Percentiles rank a stretch among this genome's conserved stretches.
Evolutionary conservation across 2,888 invertebrate species (phyloP).

Genomic region (Agrilus cyanescens): DNA sequence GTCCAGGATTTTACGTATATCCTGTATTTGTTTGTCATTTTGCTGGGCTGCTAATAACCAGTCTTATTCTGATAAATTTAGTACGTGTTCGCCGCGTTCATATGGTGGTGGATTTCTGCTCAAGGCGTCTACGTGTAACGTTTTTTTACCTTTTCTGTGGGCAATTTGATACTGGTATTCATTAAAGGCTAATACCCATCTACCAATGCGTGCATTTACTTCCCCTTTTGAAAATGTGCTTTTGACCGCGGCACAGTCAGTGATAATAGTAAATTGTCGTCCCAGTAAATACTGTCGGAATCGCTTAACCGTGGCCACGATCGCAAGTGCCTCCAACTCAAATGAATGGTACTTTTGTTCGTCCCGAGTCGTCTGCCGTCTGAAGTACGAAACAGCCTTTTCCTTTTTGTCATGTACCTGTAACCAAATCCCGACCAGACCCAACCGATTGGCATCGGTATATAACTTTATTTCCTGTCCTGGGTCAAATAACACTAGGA

Average conservation of each 20-base stretch:
- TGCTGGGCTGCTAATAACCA: too few species aligned
- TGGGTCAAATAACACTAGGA: not conserved
- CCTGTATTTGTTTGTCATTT: too few species aligned
- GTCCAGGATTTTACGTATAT: too few species aligned
- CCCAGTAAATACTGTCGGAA: too few species aligned
- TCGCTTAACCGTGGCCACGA: conserved; percentile 13
- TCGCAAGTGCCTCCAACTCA: conserved; percentile 8
- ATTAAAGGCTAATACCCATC: conserved; percentile 8
- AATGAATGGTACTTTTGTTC: conserved; percentile 14
- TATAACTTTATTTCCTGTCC: not conserved
- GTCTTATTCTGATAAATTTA: too few species aligned
- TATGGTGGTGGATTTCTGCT: conserved; percentile 2
- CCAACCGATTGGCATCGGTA: not conserved
- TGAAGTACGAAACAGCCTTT: conserved; percentile 20
- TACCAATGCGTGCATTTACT: conserved; percentile 5
- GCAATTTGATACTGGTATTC: conserved; percentile 6
- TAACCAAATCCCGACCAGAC: conserved; percentile 2
- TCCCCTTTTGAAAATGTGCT: conserved; percentile 4
- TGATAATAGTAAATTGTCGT: too few species aligned
- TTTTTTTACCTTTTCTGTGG: not conserved
- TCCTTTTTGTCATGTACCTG: not conserved
- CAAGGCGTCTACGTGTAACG: conserved; percentile 5
- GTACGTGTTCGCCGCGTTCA: too few species aligned
- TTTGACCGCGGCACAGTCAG: conserved; percentile 16
- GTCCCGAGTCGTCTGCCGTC: conserved; percentile 17